A percentile compares a stretch with the other conserved stretches of the same genome.
These are phyloP conservation scores for Tetramorium simillimum DNA, from an alignment of 1,140 invertebrate genomes.

Conservation along the genomic window DNA sequence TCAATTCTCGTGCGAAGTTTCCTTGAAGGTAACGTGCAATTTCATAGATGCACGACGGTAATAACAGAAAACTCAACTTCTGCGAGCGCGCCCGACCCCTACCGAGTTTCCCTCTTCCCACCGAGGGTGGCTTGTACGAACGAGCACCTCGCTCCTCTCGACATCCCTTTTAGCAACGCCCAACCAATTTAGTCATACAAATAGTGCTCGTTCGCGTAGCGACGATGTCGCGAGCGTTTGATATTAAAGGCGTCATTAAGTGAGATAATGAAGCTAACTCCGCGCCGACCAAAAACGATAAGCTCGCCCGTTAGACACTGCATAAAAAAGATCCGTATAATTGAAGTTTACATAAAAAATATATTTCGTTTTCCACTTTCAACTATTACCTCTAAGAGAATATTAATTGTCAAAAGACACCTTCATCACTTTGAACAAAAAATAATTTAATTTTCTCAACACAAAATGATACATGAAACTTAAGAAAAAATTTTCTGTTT, in stretches of 20 bases:
- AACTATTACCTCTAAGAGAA: background rate
- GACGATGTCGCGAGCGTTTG: slow-evolving; percentile 68
- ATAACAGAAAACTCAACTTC: slow-evolving; percentile 63
- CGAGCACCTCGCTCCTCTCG: slow-evolving; percentile 62
- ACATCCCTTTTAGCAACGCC: slow-evolving; percentile 70
- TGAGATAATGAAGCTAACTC: slow-evolving; percentile 72
- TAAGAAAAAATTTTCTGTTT: background rate
- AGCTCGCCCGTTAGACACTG: slow-evolving; percentile 4
- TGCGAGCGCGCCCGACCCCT: slow-evolving; percentile 31
- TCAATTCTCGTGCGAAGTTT: slow-evolving; percentile 58
- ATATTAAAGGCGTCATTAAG: slow-evolving; percentile 74
- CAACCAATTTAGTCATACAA: slow-evolving; percentile 76
- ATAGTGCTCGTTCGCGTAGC: slow-evolving; percentile 69
- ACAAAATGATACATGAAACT: background rate
- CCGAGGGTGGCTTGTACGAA: slow-evolving; percentile 62
- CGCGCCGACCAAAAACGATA: slow-evolving; percentile 17
- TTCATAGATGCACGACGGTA: slow-evolving; percentile 59
- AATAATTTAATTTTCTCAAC: background rate
- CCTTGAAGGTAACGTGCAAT: slow-evolving; percentile 57
- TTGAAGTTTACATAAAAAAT: background rate
- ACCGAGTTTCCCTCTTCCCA: slow-evolving; percentile 49
- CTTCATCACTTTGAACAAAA: background rate
- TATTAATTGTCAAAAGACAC: background rate
- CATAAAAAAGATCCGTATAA: background rate
- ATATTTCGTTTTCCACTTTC: background rate